Evolutionary conservation across 1,140 invertebrate species (phyloP).

Genomic region (Pararge aegeria): DNA sequence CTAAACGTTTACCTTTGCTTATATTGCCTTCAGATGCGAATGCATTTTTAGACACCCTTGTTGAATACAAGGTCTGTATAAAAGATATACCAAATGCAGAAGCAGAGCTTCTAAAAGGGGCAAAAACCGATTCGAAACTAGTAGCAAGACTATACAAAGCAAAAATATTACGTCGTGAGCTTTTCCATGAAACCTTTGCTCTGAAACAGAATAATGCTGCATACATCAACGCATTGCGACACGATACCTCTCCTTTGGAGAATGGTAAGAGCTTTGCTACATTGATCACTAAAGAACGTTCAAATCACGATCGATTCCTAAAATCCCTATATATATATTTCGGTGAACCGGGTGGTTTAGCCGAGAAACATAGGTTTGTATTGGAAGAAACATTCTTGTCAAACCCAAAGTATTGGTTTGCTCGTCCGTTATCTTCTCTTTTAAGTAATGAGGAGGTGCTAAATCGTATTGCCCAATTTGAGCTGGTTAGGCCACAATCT

Average conservation of each 20-base stretch:
- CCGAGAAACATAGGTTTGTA: conserved; percentile 27
- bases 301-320: conserved; percentile 43
- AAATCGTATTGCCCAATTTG: conserved; percentile 18
- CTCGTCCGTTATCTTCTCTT: conserved; percentile 33
- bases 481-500: neutral
- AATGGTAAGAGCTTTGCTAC: conserved; percentile 28
- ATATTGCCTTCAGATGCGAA: conserved; percentile 29
- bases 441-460: conserved; percentile 7
- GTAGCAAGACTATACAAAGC: conserved; percentile 35
- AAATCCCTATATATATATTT: conserved; percentile 46
- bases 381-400: conserved; percentile 25
- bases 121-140: conserved; percentile 28
- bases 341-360: conserved; percentile 40
- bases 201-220: conserved; percentile 37
- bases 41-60: conserved; percentile 27
- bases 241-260: conserved; percentile 30
- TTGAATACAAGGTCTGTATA: conserved; percentile 32
- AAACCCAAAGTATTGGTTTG: conserved; percentile 23
- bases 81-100: conserved; percentile 29
- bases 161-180: conserved; percentile 39
- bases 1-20: conserved; percentile 30
- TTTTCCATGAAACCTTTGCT: conserved; percentile 41
- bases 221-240: conserved; percentile 45
- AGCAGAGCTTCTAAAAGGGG: conserved; percentile 24
- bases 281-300: conserved; percentile 22